phyloP scores from a whole-genome alignment of 2,113 vertebrate species.

The Fregata magnificens region DNA sequence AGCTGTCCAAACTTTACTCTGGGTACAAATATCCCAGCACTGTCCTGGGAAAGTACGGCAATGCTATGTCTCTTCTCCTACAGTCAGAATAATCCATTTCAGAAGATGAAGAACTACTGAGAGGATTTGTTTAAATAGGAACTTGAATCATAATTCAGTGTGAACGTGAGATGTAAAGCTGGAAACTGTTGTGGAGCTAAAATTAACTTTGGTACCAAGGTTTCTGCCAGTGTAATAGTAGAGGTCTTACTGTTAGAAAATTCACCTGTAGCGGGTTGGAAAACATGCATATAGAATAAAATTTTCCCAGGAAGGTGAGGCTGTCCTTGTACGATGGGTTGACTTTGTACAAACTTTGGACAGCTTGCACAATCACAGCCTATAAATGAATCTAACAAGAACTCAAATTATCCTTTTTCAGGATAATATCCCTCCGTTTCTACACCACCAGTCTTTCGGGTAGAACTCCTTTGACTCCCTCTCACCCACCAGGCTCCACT shows the following conservation, averaged over 20 bases:
- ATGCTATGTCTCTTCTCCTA: background rate
- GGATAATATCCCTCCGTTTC: background rate
- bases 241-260: background rate
- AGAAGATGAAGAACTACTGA: background rate
- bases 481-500: background rate
- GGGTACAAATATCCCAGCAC: background rate
- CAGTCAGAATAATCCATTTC: background rate
- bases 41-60: background rate
- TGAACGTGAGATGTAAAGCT: background rate
- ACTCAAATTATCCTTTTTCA: background rate
- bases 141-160: background rate
- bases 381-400: background rate
- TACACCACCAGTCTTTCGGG: background rate
- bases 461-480: background rate
- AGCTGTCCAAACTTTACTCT: background rate
- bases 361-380: background rate
- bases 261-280: background rate
- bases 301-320: background rate
- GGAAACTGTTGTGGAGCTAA: background rate
- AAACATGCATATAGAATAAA: background rate
- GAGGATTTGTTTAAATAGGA: background rate
- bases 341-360: background rate
- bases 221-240: background rate
- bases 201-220: background rate
- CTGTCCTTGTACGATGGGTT: background rate